Conservation (phyloP, 2,888 invertebrate species). For the Phymatocera aterrima region DNA sequence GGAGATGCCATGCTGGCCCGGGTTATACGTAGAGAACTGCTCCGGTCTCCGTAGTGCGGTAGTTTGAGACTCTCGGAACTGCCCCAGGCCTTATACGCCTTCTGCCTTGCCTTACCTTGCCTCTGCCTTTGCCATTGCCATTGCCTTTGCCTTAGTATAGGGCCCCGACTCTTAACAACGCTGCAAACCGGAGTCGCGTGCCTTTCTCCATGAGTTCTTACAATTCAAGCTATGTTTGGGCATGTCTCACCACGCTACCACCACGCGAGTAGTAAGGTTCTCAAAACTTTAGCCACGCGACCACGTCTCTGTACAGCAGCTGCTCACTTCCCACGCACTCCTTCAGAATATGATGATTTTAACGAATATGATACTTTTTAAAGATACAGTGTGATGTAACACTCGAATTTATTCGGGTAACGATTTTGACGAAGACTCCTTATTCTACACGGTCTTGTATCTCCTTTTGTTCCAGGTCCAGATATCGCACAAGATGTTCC, state of each 20-base stretch:
- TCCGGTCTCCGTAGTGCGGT: constrained; percentile 24
- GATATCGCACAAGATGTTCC: constrained; percentile 86
- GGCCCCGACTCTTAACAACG: constrained; percentile 26
- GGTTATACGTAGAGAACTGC: not conserved
- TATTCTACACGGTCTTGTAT: constrained; percentile 41
- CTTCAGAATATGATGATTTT: too few relatives aligned
- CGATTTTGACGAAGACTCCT: too few relatives aligned
- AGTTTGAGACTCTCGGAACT: constrained; percentile 38
- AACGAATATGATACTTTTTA: not conserved
- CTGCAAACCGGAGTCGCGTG: constrained; percentile 44
- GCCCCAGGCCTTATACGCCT: constrained; percentile 44
- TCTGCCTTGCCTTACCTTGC: not conserved
- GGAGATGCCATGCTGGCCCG: constrained; percentile 1
- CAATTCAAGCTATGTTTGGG: constrained; percentile 46
- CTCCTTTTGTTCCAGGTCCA: constrained; percentile 79
- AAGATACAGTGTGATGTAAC: too few relatives aligned
- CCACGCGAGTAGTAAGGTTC: constrained; percentile 29
- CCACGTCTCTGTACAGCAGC: not conserved
- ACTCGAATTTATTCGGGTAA: too few relatives aligned
- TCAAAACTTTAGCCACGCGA: constrained; percentile 35
- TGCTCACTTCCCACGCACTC: not conserved
- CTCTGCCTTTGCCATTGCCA: too few relatives aligned
- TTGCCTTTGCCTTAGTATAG: not conserved
- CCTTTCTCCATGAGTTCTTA: constrained; percentile 38
- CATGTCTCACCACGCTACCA: constrained; percentile 19